Base-by-base conservation (phyloP, 1,140 invertebrate genomes). In the Ericerus pela region DNA sequence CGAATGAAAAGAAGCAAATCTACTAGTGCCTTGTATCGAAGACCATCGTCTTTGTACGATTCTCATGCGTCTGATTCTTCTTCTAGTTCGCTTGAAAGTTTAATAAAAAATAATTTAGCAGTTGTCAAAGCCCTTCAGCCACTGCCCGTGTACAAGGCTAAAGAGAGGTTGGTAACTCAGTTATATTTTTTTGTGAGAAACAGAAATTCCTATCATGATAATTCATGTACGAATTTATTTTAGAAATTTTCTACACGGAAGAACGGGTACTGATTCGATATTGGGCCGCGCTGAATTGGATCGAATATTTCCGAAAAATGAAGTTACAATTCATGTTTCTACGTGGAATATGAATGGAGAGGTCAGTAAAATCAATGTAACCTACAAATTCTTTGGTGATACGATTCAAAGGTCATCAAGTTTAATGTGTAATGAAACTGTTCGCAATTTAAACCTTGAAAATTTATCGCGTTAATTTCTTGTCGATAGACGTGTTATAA, bases 261-360 rank as follows among this genome's bases (percentile, higher is more conserved):
- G 82, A 62, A 73, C 87, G 52, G 83, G 83, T 29, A 79, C 81
- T 4, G 80, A 82, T 64, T 85, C 85, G 18, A 66, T 95, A 14
- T 69, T 95, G 1, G 88, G 90, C 10, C 73, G 81, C 8, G 76
- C 78, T 26, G 90, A 95, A 66, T 72, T 96, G 37, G 81, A 88
- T 61, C 80, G 86, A 67, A 83, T 88, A 24, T 79, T 96, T 63
- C 88, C 88, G 4, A 81, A 85, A 64, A 76, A 85, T 61, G 82
- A 88, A 71, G 71, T 95, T 0, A 82, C 77, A 60, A 81, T 96
- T 59, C 93, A 91, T 73, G 79, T 94, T 55, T 89, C 88, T 0
- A 91, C 89, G 4, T 96, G 92, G 92, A 97, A 97, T 69, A 94
- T 96, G 88, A 92, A 92, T 71, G 86, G 86, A 12, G 86, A 88